Evolutionary conservation across 1,140 invertebrate species (phyloP), one percentile per base, ranked within the genome.

Genomic region (Hirudo medicinalis): DNA sequence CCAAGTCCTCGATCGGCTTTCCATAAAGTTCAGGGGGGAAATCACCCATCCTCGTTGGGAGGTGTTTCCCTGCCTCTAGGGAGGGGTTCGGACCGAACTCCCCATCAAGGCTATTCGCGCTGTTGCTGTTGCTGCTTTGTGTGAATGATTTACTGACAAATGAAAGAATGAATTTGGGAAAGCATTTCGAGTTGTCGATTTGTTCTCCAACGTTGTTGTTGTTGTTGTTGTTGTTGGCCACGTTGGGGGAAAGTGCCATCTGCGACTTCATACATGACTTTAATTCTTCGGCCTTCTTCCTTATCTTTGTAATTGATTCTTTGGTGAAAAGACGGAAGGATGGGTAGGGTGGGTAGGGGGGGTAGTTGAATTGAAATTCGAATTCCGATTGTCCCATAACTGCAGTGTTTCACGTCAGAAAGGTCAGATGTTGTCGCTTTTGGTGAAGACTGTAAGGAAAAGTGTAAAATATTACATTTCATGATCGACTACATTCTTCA

Each of bases 271-370:
- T 29, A 25, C 3, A 36, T 29, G 22, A 9, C 27, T 72, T 91
- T 88, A 91, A 85, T 87, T 94, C 91, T 84, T 92, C 91, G 79
- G 90, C 89, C 79, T 91, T 88, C 83, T 88, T 86, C 86, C 95
- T 90, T 84, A 96, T 94, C 83, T 88, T 88, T 83, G 89, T 88
- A 84, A 95, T 86, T 84, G 92, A 94, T 86, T 96, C 92, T 85
- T 92, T 87, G 82, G 93, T 96, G 87, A 96, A 96, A 86, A 91
- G 92, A 88, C 90, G 89, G 89, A 96, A 97, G 53, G 73, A 17
- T 9, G 67, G 67, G 19, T 27, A 36, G 0, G 60, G 43, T 9
- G 67, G 67, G 19, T 27, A 36, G 15, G 60, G 60, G 3, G 60
- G 25, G 19, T 63, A 63, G 19, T 49, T 49, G 43, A 49, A 49